Base-by-base conservation (phyloP, 2,888 invertebrate genomes). In the Syrphus vitripennis region DNA sequence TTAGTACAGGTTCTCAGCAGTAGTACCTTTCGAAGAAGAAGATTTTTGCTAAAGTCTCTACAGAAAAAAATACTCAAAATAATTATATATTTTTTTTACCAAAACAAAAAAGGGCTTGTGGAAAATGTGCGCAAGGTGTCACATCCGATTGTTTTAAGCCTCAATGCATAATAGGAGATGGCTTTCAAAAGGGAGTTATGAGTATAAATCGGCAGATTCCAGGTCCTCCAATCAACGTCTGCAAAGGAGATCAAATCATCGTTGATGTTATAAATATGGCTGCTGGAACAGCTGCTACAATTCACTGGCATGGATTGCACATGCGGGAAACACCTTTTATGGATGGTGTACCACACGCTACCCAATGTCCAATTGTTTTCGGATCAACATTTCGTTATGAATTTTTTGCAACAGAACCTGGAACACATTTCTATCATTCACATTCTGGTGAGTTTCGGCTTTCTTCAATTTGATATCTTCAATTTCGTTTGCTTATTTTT, bases 251-350 rank as follows among this genome's bases (percentile, higher is more conserved):
- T 90, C 93, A 94, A 31, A 92, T 97, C 1, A 94, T 96, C 26
- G 96, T 97, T 0, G 97, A 97, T 89, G 95, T 97, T 7, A 94
- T 94, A 71, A 98, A 98, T 90, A 93, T 94, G 67, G 92, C 97
- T 90, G 94, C 94, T 90, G 95, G 95, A 0, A 96, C 97, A 89
- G 95, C 95, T 2, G 96, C 97, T 0, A 95, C 96, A 0, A 94
- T 98, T 29, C 98, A 98, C 90, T 98, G 97, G 97, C 98, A 98
- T 90, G 98, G 98, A 0, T 95, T 96, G 89, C 96, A 96, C 89
- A 96, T 97, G 92, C 91, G 92, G 21, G 94, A 94, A 0, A 95
- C 95, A 0, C 97, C 97, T 0, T 96, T 95, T 90, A 97, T 97
- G 96, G 97, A 97, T 87, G 97, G 97, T 0, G 96, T 97, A 0